Evolutionary conservation across 2,797 vertebrate genomes (phyloP).

Genomic region (Columba guinea): DNA sequence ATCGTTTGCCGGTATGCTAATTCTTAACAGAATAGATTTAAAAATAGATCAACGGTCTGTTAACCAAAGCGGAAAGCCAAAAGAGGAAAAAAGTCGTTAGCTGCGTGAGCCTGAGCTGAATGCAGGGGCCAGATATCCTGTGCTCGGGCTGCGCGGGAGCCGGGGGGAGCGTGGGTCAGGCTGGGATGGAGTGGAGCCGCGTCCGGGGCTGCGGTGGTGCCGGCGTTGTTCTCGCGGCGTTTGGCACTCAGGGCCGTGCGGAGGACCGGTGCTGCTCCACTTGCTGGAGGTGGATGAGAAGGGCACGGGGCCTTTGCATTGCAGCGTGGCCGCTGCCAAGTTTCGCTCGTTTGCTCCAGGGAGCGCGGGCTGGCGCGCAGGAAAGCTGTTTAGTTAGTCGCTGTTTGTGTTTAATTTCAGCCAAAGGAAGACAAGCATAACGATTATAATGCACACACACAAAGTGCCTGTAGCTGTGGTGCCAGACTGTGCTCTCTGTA

Average conservation of each 20-base stretch:
- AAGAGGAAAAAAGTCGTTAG: background rate
- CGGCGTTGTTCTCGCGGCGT: background rate
- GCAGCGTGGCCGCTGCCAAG: background rate
- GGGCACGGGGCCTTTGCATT: background rate
- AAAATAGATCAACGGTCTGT: slow-evolving; percentile 40
- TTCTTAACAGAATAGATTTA: slow-evolving; percentile 38
- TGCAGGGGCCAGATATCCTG: background rate
- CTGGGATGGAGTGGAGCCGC: background rate
- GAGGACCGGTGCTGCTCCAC: background rate
- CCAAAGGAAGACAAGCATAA: background rate
- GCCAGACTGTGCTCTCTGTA: background rate
- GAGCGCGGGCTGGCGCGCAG: background rate
- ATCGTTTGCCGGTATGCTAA: background rate
- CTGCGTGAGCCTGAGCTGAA: background rate
- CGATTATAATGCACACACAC: background rate
- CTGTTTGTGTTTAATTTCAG: background rate
- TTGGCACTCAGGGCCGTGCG: background rate
- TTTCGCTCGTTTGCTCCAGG: background rate
- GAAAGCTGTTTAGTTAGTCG: background rate
- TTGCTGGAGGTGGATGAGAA: background rate
- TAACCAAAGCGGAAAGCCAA: background rate
- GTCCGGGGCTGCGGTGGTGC: rapidly evolving
- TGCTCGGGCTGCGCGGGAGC: background rate
- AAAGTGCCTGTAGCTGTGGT: background rate
- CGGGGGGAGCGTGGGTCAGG: background rate